A percentile compares a stretch with the other conserved stretches of the same genome.
These are phyloP conservation scores for Eulemur albifrons DNA, from an alignment of 2,797 vertebrate genomes.

Conservation along the genomic window DNA sequence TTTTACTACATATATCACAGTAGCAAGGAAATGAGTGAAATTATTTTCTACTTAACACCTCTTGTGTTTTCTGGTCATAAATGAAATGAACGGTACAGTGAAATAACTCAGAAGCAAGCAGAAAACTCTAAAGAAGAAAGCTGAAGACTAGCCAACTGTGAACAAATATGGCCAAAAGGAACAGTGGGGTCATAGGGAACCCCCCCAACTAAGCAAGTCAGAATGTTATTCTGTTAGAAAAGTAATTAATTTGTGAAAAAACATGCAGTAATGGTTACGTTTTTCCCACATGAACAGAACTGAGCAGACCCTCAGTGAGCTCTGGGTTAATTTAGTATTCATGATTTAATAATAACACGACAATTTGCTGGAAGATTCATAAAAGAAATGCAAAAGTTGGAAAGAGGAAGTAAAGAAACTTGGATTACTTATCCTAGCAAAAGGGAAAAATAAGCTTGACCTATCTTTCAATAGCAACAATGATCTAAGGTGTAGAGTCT, in stretches of 20 bases:
- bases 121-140: conserved; percentile 6
- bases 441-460: background rate
- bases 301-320: background rate
- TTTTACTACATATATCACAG: background rate
- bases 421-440: background rate
- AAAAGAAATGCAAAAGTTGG: background rate
- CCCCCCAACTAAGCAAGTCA: background rate
- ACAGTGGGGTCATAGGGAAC: background rate
- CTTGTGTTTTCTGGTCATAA: conserved; percentile 17
- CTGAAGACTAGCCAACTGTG: background rate
- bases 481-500: background rate
- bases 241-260: background rate
- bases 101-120: conserved; percentile 54
- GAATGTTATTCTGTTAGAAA: conserved; percentile 26
- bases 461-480: background rate
- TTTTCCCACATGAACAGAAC: background rate
- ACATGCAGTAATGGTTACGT: background rate
- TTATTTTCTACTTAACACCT: conserved; percentile 57
- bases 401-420: background rate
- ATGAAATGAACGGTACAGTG: background rate
- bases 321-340: background rate
- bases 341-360: background rate
- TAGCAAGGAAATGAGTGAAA: conserved; percentile 5
- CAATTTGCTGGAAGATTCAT: background rate
- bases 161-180: background rate